Evolutionary conservation across 1,140 invertebrate species (phyloP).

Genomic region (Pseudachorutes palmiensis): DNA sequence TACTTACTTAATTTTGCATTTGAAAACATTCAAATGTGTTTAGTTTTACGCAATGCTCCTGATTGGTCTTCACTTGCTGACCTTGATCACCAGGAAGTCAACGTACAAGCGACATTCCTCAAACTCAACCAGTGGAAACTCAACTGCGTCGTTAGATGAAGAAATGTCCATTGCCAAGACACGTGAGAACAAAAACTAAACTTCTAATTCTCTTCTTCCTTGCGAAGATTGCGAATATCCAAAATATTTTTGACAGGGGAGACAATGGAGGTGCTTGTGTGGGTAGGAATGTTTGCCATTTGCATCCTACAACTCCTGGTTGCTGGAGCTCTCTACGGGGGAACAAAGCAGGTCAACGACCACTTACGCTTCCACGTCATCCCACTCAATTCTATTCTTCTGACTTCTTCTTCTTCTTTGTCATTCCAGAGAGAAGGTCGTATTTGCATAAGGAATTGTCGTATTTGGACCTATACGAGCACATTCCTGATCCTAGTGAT

Average conservation of each 20-base stretch:
- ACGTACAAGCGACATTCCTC: too few relatives aligned
- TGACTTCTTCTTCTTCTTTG: background rate
- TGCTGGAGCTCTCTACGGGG: constrained; percentile 10
- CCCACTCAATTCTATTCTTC: background rate
- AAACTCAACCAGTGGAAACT: too few relatives aligned
- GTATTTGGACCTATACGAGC: background rate
- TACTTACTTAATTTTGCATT: background rate
- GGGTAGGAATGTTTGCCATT: constrained; percentile 1
- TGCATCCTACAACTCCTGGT: constrained; percentile 12
- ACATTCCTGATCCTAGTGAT: background rate
- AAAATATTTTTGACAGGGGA: background rate
- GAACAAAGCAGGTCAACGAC: constrained; percentile 7
- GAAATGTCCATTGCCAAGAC: too few relatives aligned
- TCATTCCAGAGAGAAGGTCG: constrained; percentile 8
- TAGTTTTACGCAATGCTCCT: constrained; percentile 11
- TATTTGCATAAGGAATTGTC: constrained; percentile 2
- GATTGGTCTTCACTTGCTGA: constrained; percentile 1
- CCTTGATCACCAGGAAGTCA: background rate
- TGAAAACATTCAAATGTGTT: background rate
- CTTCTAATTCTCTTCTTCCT: too few relatives aligned
- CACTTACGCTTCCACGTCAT: background rate
- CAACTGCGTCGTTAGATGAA: background rate
- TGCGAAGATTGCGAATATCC: too few relatives aligned
- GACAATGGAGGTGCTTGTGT: constrained; percentile 4
- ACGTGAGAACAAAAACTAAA: too few relatives aligned